Base-by-base conservation (phyloP, 2,113 vertebrate species). In the Hippocampus barbouri region DNA sequence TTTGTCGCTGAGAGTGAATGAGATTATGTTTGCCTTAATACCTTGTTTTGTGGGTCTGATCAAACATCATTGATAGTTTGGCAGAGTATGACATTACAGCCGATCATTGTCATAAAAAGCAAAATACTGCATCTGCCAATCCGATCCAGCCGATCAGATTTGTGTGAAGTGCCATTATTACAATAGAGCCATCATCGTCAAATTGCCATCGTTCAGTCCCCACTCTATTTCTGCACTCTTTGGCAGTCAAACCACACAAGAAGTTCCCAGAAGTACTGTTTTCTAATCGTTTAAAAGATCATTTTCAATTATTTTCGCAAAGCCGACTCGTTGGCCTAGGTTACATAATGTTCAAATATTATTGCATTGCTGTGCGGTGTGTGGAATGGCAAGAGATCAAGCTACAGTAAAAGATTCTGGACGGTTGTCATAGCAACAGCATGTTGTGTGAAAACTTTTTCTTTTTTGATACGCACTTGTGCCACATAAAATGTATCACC, bases 371-470 rank as follows among this genome's bases (percentile, higher is more conserved):
- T 90, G 84, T 85, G 81, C 84, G 16, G 49, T 76, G 83, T 86
- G 90, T 84, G 86, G 87, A 91, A 91, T 88, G 86, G 86, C 85
- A 83, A 85, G 81, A 91, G 87, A 91, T 90, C 86, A 86, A 88
- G 83, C 86, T 38, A 38, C 34, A 38, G 34, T 88, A 87, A 90
- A 90, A 87, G 76, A 89, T 90, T 90, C 87, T 90, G 82, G 85
- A 79, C 78, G 86, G 92, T 93, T 93, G 91, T 91, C 89, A 92
- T 91, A 88, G 89, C 87, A 87, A 93, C 88, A 87, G 88, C 82
- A 87, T 90, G 85, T 90, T 90, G 86, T 90, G 87, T 89, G 86
- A 90, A 86, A 91, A 88, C 84, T 90, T 88, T 90, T 88, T 90
- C 89, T 90, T 89, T 88, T 91, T 83, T 85, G 72, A 79, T 85